Evolutionary conservation across 2,113 vertebrate species (phyloP).

Genomic region (Myiopsitta monachus): DNA sequence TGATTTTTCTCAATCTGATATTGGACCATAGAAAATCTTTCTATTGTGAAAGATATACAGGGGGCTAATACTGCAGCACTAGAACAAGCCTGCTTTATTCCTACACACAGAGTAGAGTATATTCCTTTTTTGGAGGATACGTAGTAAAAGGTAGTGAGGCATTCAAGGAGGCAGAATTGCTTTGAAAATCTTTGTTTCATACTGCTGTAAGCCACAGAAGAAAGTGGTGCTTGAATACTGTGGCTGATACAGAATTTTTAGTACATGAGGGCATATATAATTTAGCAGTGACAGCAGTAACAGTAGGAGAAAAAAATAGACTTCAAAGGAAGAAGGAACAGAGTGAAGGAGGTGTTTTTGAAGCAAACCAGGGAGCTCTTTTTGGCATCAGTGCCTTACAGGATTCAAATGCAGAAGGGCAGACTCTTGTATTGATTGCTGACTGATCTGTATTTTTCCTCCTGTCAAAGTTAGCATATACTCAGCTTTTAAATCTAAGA

Average conservation of each 20-base stretch:
- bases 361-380: conserved; percentile 14
- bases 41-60: not conserved
- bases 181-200: not conserved
- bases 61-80: not conserved
- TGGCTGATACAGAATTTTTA: conserved; percentile 24
- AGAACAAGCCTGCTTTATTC: not conserved
- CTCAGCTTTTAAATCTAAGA: conserved; percentile 26
- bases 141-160: not conserved
- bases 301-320: not conserved
- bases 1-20: not conserved
- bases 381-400: not conserved
- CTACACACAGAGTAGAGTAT: not conserved
- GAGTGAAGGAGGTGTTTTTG: conserved; percentile 19
- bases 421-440: conserved; percentile 54
- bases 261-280: conserved; percentile 32
- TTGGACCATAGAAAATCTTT: not conserved
- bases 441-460: conserved; percentile 45
- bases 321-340: conserved; percentile 47
- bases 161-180: not conserved
- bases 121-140: not conserved
- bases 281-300: conserved; percentile 43
- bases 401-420: conserved; percentile 17
- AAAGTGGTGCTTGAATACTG: not conserved
- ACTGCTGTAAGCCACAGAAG: not conserved
- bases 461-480: conserved; percentile 21